phyloP scores from a whole-genome alignment of 2,888 invertebrate genomes.

The Chalcosyrphus nemorum region DNA sequence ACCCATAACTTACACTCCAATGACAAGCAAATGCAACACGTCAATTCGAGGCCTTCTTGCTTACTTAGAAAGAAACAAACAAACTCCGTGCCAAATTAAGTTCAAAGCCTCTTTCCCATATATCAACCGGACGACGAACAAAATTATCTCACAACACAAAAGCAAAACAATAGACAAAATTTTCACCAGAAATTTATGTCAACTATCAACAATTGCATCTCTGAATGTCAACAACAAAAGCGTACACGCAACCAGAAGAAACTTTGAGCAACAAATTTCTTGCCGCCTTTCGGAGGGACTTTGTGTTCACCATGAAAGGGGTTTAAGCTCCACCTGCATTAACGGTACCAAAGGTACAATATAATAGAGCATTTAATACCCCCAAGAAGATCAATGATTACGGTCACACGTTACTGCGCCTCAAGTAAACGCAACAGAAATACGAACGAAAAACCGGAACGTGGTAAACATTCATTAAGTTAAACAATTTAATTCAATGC shows the following conservation, averaged over 20 bases:
- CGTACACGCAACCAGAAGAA: slow-evolving; percentile 26
- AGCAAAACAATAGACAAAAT: slow-evolving; percentile 35
- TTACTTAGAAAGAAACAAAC: background rate
- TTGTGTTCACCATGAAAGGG: slow-evolving; percentile 3
- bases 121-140: slow-evolving; percentile 14
- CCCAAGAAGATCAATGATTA: slow-evolving; percentile 27
- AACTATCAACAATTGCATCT: slow-evolving; percentile 45
- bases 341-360: background rate
- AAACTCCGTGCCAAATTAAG: background rate
- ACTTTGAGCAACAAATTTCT: slow-evolving; percentile 16
- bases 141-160: slow-evolving; percentile 13
- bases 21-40: background rate
- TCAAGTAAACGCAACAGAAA: too few relatives aligned
- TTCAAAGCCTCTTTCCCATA: slow-evolving; percentile 22
- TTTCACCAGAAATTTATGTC: slow-evolving; percentile 47
- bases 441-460: slow-evolving; percentile 7
- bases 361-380: background rate
- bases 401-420: slow-evolving; percentile 7
- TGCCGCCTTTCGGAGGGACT: background rate
- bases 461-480: slow-evolving; percentile 1
- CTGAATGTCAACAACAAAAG: slow-evolving; percentile 45
- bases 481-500: slow-evolving; percentile 18
- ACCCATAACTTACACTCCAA: background rate
- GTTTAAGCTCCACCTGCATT: slow-evolving; percentile 22
- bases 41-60: background rate